A percentile compares a stretch with the other conserved stretches of the same genome.
Evolutionary conservation across 2,113 vertebrate species (phyloP).

Genomic region (rabbit (Oryctolagus cuniculus)): mOryCun1.1 NC_091445.1:70004501-70005000

Average conservation of each 20-base stretch:
- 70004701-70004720: constrained; percentile 36
- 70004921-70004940: constrained; percentile 19
- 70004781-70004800: constrained; percentile 77
- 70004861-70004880: constrained; percentile 66
- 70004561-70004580: background rate
- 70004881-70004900: constrained; percentile 64
- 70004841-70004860: constrained; percentile 75
- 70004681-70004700: constrained; percentile 6
- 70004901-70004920: constrained; percentile 66
- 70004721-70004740: constrained; percentile 54
- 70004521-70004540: background rate
- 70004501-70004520: background rate
- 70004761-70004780: constrained; percentile 68
- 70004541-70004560: constrained; percentile 5
- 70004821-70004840: constrained; percentile 74
- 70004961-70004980: background rate
- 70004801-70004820: constrained; percentile 74
- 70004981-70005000: background rate
- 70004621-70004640: background rate
- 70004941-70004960: constrained; percentile 16
- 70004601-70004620: background rate
- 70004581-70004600: background rate
- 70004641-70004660: constrained; percentile 1
- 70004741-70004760: constrained; percentile 52
- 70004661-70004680: constrained; percentile 26